Percentiles rank a stretch among this genome's conserved stretches.
Conservation (phyloP, 2,797 vertebrate species). For the Macrochelys suwanniensis region DNA sequence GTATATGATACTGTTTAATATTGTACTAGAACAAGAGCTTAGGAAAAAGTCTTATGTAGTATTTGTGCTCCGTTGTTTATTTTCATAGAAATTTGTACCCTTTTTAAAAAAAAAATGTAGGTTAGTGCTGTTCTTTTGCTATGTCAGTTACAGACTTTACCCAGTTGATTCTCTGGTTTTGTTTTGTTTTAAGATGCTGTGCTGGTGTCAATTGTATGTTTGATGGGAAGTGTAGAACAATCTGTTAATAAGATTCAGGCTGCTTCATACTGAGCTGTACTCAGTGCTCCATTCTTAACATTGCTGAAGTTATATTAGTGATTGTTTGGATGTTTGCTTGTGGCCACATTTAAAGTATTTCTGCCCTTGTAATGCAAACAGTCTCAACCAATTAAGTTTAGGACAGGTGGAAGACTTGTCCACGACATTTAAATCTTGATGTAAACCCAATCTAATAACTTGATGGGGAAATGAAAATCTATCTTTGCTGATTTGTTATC, state of each 20-base stretch:
- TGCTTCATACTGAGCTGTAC: slow-evolving; percentile 24
- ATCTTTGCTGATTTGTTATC: slow-evolving; percentile 39
- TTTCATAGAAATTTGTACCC: not conserved
- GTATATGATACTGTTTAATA: not conserved
- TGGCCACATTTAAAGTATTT: slow-evolving; percentile 59
- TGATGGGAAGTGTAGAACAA: slow-evolving; percentile 3
- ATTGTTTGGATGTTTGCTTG: slow-evolving; percentile 62
- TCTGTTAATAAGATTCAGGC: slow-evolving; percentile 52
- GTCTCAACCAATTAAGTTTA: slow-evolving; percentile 68
- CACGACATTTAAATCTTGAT: slow-evolving; percentile 51
- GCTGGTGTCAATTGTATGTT: slow-evolving; percentile 37
- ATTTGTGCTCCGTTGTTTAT: not conserved
- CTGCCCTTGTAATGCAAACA: slow-evolving; percentile 40
- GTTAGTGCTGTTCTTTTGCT: not conserved
- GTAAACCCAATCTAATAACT: slow-evolving; percentile 60
- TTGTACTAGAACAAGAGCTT: slow-evolving; percentile 39
- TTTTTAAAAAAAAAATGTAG: not conserved
- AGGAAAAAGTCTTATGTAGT: slow-evolving; percentile 31
- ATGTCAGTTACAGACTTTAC: slow-evolving; percentile 1
- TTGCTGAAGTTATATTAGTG: slow-evolving; percentile 44
- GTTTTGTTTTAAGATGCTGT: not conserved
- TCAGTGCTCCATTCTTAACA: slow-evolving; percentile 27
- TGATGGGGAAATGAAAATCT: slow-evolving; percentile 65
- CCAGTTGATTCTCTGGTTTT: not conserved
- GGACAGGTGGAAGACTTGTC: slow-evolving; percentile 66